Percentiles rank a stretch among this genome's conserved stretches.
Conservation (phyloP, 1,140 invertebrate genomes). For the Drosophila rufa region DNA sequence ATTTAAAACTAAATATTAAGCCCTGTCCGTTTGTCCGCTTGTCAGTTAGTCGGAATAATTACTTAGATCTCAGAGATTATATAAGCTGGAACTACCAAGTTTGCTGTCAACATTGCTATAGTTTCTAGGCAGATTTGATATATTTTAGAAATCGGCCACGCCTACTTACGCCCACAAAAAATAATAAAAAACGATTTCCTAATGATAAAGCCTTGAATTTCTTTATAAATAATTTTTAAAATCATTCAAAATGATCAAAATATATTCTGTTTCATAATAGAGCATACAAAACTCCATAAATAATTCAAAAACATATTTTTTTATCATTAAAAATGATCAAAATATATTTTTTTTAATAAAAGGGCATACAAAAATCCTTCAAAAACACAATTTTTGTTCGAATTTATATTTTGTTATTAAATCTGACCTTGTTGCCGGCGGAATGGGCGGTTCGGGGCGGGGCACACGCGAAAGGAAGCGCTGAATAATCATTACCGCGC, state of each 20-base stretch:
- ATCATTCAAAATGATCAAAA: no score
- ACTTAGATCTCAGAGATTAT: neutral
- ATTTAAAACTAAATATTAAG: neutral
- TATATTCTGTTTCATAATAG: no score
- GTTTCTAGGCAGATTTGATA: neutral
- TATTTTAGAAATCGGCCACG: neutral
- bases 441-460: constrained; percentile 45
- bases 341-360: neutral
- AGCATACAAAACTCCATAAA: no score
- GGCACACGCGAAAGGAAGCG: constrained; percentile 76
- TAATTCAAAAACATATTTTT: no score
- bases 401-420: constrained; percentile 73
- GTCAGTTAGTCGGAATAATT: neutral
- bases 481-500: constrained; percentile 72
- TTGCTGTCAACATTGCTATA: neutral
- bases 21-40: neutral
- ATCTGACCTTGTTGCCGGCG: constrained; percentile 75
- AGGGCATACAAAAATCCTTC: constrained; percentile 3
- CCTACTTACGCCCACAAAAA: neutral
- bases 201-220: no score
- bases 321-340: neutral
- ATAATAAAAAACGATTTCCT: no score
- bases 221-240: no score
- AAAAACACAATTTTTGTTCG: neutral
- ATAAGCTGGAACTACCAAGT: neutral